A percentile compares a stretch with the other conserved stretches of the same genome.
phyloP scores from a whole-genome alignment of 2,888 invertebrate species.

The Clanis bilineata region DNA sequence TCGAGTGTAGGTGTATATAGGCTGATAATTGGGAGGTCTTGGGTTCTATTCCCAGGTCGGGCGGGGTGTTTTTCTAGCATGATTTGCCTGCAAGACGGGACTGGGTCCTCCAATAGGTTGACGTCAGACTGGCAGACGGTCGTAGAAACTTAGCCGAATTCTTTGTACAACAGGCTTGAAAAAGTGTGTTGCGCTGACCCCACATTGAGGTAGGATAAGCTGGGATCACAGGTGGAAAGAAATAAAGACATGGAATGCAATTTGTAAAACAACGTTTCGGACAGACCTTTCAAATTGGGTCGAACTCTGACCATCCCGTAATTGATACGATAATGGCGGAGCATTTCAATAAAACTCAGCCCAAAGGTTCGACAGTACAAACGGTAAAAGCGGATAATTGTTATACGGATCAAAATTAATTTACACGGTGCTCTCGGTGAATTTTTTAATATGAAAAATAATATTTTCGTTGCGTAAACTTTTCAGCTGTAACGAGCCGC shows the following conservation, averaged over 20 bases:
- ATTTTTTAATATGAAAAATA: constrained; percentile 16
- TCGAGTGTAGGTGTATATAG: too few species aligned
- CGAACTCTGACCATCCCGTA: neutral
- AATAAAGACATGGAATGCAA: neutral
- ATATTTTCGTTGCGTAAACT: constrained; percentile 20
- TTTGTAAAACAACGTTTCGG: neutral
- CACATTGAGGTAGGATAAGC: too few species aligned
- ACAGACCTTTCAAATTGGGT: neutral
- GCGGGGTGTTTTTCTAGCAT: too few species aligned
- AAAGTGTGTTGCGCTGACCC: too few species aligned
- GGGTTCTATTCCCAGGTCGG: too few species aligned
- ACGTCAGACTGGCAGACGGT: too few species aligned
- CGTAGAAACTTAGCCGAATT: too few species aligned
- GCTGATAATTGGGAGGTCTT: too few species aligned
- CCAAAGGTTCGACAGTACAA: neutral
- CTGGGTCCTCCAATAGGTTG: too few species aligned
- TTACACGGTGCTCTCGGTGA: constrained; percentile 8
- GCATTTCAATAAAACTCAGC: neutral
- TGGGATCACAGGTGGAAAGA: too few species aligned
- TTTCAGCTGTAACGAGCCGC: constrained; percentile 26
- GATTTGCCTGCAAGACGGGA: too few species aligned
- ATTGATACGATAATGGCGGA: neutral
- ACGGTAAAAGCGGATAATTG: constrained; percentile 13
- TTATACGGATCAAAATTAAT: constrained; percentile 16
- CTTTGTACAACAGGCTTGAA: too few species aligned